phyloP scores from a whole-genome alignment of 2,797 vertebrate species.

The Sus cebifrons region DNA sequence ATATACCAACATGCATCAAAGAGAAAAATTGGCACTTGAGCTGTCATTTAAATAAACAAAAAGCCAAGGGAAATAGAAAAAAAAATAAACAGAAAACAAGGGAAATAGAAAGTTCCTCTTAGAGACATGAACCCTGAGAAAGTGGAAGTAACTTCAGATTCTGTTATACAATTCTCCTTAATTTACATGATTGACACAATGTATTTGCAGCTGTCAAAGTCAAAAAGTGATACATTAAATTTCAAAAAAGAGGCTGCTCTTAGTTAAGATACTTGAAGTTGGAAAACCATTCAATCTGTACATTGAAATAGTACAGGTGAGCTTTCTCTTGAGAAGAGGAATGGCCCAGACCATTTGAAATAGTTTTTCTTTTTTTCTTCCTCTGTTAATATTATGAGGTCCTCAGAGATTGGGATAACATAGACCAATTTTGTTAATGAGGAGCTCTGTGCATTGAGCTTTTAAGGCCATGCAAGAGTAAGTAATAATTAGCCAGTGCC shows the following conservation, averaged over 20 bases:
- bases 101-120: neutral
- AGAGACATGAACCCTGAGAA: neutral
- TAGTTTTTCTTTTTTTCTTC: neutral
- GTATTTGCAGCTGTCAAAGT: neutral
- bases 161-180: neutral
- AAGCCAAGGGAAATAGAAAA: neutral
- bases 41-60: neutral
- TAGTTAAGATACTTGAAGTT: neutral
- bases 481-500: neutral
- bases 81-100: neutral
- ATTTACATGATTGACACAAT: neutral
- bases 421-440: slow-evolving; percentile 3
- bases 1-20: neutral
- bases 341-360: neutral
- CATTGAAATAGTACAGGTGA: neutral
- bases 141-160: neutral
- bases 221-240: neutral
- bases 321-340: neutral
- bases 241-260: neutral
- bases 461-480: neutral
- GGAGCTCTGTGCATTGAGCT: neutral
- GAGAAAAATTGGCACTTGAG: neutral
- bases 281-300: neutral
- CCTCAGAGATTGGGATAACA: neutral
- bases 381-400: neutral